Evolutionary conservation across 2,113 vertebrate species (phyloP).

Genomic region (Zosterops hypoxanthus): DNA sequence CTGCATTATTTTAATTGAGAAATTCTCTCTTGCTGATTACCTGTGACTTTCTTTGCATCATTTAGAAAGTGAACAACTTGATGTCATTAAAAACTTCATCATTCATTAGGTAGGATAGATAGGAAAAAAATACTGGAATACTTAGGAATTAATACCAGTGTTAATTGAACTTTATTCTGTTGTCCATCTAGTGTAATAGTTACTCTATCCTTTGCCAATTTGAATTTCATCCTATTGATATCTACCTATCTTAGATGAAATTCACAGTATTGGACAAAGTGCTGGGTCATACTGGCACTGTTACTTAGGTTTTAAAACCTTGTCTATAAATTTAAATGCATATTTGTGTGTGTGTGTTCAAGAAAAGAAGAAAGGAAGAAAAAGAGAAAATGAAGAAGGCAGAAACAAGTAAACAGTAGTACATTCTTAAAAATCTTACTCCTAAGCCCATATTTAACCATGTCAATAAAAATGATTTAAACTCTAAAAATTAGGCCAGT

Average conservation of each 20-base stretch:
- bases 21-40: not conserved
- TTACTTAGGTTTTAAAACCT: not conserved
- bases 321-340: no score
- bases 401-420: not conserved
- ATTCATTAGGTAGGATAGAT: not conserved
- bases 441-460: not conserved
- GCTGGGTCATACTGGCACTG: not conserved
- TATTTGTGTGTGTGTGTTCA: no score
- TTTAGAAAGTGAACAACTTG: not conserved
- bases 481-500: not conserved
- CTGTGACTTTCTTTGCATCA: not conserved
- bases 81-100: not conserved
- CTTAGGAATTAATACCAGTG: not conserved
- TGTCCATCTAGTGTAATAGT: not conserved
- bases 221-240: not conserved
- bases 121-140: rapidly evolving
- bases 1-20: not conserved
- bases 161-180: not conserved
- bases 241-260: not conserved
- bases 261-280: not conserved
- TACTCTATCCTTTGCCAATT: not conserved
- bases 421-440: not conserved
- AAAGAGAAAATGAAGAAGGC: not conserved
- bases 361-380: not conserved
- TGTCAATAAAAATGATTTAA: not conserved